Percentiles rank a stretch among this genome's conserved stretches.
Evolutionary conservation across 2,888 invertebrate species (phyloP).

Genomic region (Limenitis camilla): DNA sequence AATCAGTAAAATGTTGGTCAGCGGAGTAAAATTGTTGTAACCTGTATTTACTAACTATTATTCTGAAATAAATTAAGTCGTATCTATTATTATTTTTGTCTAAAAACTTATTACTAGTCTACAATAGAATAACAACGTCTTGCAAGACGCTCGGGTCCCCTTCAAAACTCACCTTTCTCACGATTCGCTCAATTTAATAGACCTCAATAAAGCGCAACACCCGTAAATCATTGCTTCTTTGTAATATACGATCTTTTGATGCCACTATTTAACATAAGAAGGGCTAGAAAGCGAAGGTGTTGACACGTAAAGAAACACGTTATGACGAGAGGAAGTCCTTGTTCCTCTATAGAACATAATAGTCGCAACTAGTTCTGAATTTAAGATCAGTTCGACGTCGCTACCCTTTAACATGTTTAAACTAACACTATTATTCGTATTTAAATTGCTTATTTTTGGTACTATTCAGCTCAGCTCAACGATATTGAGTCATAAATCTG

Average conservation of each 20-base stretch:
- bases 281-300: slow-evolving; percentile 71
- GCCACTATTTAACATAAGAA: slow-evolving; percentile 61
- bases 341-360: slow-evolving; percentile 32
- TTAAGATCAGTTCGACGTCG: slow-evolving; percentile 41
- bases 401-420: slow-evolving; percentile 31
- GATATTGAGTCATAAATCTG: slow-evolving; percentile 44
- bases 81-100: background rate
- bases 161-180: slow-evolving; percentile 58
- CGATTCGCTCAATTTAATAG: slow-evolving; percentile 63
- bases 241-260: slow-evolving; percentile 59
- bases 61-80: background rate
- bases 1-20: too few relatives aligned
- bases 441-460: slow-evolving; percentile 25
- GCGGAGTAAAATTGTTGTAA: too few relatives aligned
- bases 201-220: slow-evolving; percentile 58
- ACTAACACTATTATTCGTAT: slow-evolving; percentile 26
- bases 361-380: slow-evolving; percentile 44
- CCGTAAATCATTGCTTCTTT: slow-evolving; percentile 67
- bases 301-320: slow-evolving; percentile 64
- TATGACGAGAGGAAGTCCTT: slow-evolving; percentile 30
- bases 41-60: background rate
- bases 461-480: slow-evolving; percentile 25
- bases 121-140: slow-evolving; percentile 39
- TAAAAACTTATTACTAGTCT: slow-evolving; percentile 5
- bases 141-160: slow-evolving; percentile 50